These are phyloP conservation scores for Pristiophorus japonicus DNA, from an alignment of 2,113 vertebrate species.

Conservation along the genomic window DNA sequence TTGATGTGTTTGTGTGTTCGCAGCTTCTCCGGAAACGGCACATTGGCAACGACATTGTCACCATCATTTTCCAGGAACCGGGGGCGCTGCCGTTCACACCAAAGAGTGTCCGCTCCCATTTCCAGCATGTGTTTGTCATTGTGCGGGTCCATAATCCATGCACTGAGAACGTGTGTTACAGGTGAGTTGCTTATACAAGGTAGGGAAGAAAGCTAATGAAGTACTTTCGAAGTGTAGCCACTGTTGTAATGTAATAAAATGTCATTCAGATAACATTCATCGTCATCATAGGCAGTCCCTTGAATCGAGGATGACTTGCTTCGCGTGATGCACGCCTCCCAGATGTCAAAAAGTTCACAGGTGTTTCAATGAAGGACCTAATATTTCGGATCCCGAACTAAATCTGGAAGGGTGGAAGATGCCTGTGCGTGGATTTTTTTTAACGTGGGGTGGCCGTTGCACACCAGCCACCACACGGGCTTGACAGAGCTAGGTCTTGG, in stretches of 20 bases:
- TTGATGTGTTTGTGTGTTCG: not conserved
- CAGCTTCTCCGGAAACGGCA: constrained; percentile 88
- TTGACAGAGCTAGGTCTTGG: no score
- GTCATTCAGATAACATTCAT: no score
- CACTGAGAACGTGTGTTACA: constrained; percentile 78
- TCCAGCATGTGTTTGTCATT: constrained; percentile 92
- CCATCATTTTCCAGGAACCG: constrained; percentile 91
- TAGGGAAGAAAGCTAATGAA: not conserved
- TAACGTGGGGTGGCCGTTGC: no score
- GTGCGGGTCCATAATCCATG: constrained; percentile 80
- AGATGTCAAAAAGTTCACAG: no score
- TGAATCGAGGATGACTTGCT: no score
- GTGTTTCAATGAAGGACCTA: no score
- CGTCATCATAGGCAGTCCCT: no score
- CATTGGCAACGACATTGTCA: constrained; percentile 95
- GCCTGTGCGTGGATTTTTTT: no score
- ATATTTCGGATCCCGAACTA: no score
- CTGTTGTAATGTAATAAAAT: not conserved
- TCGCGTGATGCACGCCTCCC: no score
- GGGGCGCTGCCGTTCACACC: constrained; percentile 86
- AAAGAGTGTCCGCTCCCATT: constrained; percentile 84
- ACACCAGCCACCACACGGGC: no score
- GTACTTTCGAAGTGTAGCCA: not conserved
- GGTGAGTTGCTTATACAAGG: constrained; percentile 52
- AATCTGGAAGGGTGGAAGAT: no score